A percentile compares a stretch with the other conserved stretches of the same genome.
phyloP scores from a whole-genome alignment of 2,888 invertebrate species.

The Cylloceria caligata region DNA sequence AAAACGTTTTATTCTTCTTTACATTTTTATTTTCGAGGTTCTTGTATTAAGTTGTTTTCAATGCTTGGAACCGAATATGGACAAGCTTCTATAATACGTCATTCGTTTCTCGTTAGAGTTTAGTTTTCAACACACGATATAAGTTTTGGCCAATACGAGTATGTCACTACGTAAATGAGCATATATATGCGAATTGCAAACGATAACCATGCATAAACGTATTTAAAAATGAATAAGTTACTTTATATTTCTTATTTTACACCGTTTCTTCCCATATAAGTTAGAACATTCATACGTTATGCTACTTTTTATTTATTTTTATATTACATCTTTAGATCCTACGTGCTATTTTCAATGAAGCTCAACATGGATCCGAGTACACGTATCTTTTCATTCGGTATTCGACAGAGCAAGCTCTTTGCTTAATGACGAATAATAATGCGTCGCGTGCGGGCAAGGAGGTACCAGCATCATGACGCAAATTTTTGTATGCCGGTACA shows the following conservation, averaged over 20 bases:
- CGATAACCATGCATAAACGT: too few relatives aligned
- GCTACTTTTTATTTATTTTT: background rate
- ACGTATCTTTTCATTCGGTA: conserved; percentile 49
- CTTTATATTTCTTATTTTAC: too few relatives aligned
- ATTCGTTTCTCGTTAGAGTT: background rate
- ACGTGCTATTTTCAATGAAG: background rate
- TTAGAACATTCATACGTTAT: too few relatives aligned
- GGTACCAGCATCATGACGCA: conserved; percentile 47
- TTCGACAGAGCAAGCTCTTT: conserved; percentile 56
- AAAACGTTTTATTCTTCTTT: background rate
- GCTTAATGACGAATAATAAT: conserved; percentile 65
- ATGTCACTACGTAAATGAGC: background rate
- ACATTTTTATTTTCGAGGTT: background rate
- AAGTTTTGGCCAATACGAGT: background rate
- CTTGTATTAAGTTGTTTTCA: background rate
- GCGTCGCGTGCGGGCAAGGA: conserved; percentile 61
- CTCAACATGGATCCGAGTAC: background rate
- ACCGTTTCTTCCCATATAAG: too few relatives aligned
- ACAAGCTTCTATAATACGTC: background rate
- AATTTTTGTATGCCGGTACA: conserved; percentile 49
- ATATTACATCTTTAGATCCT: background rate
- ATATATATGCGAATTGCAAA: background rate
- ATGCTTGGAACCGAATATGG: background rate
- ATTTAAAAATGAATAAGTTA: too few relatives aligned
- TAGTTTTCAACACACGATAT: background rate